Base-by-base conservation (phyloP, 2,113 vertebrate species). In the Protomyctophum bolini region DNA sequence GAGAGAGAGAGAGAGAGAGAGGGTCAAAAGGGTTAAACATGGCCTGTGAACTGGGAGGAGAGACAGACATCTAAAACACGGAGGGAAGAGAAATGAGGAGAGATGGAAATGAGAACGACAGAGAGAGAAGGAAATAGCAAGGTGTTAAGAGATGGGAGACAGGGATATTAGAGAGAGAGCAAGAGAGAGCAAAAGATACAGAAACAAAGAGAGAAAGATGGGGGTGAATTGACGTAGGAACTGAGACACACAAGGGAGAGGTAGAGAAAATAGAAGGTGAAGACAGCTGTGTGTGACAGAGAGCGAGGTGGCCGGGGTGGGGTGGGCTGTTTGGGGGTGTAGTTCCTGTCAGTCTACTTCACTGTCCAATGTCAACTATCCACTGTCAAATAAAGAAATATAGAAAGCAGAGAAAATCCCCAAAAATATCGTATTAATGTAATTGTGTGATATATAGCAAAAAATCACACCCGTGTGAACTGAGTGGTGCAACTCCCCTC, bases 271-370 rank as follows among this genome's bases (percentile, higher is more conserved):
- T 14, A 58, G 10, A 10, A 9, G 80, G 79, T 67, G 73, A 64
- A 79, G 57, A 64, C 87, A 83, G 83, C 88, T 84, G 83, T 70
- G 66, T 75, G 84, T 87, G 90, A 87, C 88, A 77, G 80, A 33
- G 33, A 33, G 33, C 33, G 33, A 33, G 33, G 33, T 33, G 33
- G 33, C 2, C 2, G 2, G 33, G 33, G 33, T 33, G 33, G 33
- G 33, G 33, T 33, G 33, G 33, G n/a, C n/a, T 33, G 33, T 33
- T 33, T 33, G 33, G 33, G 33, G n/a, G n/a, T n/a, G n/a, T n/a
- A n/a, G n/a, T n/a, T n/a, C n/a, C n/a, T n/a, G n/a, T n/a, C n/a
- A n/a, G n/a, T 33, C 33, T 33, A 33, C 33, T 33, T 33, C n/a
- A n/a, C n/a, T n/a, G n/a, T n/a, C n/a, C n/a, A n/a, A n/a, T n/a